These are phyloP conservation scores for Sogatella furcifera DNA, from an alignment of 1,140 invertebrate species.

Conservation along the genomic window DNA sequence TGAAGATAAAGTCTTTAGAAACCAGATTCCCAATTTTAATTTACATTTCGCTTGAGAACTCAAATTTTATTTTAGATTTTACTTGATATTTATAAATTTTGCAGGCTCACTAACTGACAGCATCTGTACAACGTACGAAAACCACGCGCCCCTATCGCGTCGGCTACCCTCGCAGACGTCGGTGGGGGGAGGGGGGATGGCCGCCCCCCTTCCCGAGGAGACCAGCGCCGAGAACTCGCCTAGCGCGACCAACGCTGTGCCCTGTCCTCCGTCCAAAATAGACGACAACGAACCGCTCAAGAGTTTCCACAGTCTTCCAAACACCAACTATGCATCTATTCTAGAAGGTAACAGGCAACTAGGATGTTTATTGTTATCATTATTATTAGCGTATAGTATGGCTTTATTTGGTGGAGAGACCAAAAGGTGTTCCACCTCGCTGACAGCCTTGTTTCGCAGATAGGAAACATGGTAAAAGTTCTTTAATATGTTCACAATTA, in stretches of 20 bases:
- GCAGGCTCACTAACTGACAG: conserved; percentile 46
- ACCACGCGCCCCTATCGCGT: conserved; percentile 1
- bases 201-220: conserved; percentile 5
- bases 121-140: conserved; percentile 48
- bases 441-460: too few relatives aligned
- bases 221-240: conserved; percentile 9
- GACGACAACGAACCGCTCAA: conserved; percentile 7
- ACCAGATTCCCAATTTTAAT: background rate
- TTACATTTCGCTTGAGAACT: background rate
- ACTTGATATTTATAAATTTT: conserved; percentile 17
- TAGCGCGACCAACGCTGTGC: background rate
- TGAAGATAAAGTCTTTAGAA: too few relatives aligned
- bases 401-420: too few relatives aligned
- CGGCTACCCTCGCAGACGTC: conserved; percentile 3
- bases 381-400: too few relatives aligned
- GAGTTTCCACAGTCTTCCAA: background rate
- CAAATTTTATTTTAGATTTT: background rate
- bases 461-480: too few relatives aligned
- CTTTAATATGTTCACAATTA: too few relatives aligned
- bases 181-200: background rate
- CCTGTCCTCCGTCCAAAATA: too few relatives aligned
- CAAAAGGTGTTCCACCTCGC: too few relatives aligned
- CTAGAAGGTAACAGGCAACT: conserved; percentile 6
- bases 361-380: too few relatives aligned
- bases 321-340: conserved; percentile 4